Conservation (phyloP, 2,797 vertebrate species). For the Zalophus californianus region DNA sequence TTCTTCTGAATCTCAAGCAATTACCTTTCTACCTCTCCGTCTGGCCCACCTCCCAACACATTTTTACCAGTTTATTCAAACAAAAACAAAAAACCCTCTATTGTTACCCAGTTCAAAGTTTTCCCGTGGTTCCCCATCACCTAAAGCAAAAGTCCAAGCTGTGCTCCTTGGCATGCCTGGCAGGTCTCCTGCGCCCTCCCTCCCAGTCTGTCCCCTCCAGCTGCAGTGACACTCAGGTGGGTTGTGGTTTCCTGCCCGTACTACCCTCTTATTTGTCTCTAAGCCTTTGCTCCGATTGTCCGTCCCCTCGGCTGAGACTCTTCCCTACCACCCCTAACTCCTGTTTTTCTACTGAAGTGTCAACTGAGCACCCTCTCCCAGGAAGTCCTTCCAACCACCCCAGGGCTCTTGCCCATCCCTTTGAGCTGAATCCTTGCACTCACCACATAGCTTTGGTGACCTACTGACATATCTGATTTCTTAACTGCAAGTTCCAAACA, state of each 20-base stretch:
- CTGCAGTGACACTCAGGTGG: background rate
- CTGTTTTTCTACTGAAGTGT: background rate
- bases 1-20: background rate
- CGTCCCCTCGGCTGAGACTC: background rate
- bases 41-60: background rate
- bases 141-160: background rate
- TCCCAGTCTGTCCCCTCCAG: background rate
- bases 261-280: background rate
- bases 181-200: background rate
- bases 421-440: background rate
- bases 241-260: background rate
- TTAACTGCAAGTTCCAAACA: background rate
- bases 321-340: background rate
- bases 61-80: background rate
- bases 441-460: background rate
- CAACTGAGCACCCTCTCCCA: background rate
- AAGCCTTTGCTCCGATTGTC: background rate
- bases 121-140: background rate
- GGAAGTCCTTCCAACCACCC: background rate
- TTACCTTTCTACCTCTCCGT: background rate
- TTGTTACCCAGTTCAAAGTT: background rate
- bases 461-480: background rate
- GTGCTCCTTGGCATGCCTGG: background rate
- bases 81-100: background rate
- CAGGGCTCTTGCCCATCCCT: background rate